Base-by-base conservation (phyloP, 2,797 vertebrate genomes). In the Gymnodraco acuticeps region DNA sequence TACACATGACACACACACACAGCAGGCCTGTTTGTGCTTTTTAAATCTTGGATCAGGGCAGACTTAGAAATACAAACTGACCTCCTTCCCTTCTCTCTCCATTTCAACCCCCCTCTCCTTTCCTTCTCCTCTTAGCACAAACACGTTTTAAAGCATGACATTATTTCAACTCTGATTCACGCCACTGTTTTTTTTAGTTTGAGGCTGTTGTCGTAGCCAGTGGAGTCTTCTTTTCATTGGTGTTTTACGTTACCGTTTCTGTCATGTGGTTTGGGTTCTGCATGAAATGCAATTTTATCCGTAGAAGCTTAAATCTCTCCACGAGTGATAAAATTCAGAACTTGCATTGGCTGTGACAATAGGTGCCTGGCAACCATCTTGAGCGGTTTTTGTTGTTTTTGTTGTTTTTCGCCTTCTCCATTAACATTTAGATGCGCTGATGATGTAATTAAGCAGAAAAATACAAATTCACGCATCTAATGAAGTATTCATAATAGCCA, bases 81-180 rank as follows among this genome's bases (percentile, higher is more conserved):
- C 75, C 76, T 81, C 66, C 64, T 61, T 14, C 41, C 56, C 65
- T 33, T 3, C 23, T 53, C 70, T 45, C 68, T 56, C 20, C 75
- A 78, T 73, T 5, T 42, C 72, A 73, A 45, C 75, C 66, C n/a
- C 54, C 8, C 8, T 20, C 33, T n/a, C 56, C 54, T 53, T 15
- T 10, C 38, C 65, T 52, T n/a, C 15, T 72, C 65, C 33, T 79
- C 80, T 86, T 81, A 83, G 81, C 85, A 85, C 87, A 89, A 84
- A 84, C 85, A 90, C 84, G 38, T 93, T 92, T 90, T 89, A 64
- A 94, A 95, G 95, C 94, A 96, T 95, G 94, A 84, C 88, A 72
- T 93, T 93, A 80, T 89, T 93, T 93, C 79, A 89, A 84, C 84
- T 86, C 83, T 81, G 77, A 88, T 85, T 93, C 90, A 92, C 87